Evolutionary conservation across 2,888 invertebrate species (phyloP).

Genomic region (Melanchra persicariae): DNA sequence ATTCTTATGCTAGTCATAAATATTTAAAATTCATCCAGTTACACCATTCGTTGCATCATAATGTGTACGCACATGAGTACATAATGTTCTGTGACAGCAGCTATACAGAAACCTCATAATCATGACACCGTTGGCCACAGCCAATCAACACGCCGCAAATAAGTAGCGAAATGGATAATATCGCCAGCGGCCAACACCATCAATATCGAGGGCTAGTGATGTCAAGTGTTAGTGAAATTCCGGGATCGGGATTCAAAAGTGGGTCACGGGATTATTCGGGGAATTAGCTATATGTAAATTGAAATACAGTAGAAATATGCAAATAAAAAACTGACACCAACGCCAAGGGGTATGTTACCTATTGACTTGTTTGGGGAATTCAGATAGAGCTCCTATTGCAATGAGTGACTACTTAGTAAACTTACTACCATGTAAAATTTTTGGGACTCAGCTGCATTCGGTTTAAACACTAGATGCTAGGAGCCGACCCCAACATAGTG

Average conservation of each 20-base stretch:
- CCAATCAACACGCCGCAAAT: conserved; percentile 62
- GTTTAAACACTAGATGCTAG: too few relatives aligned
- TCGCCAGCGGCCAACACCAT: conserved; percentile 39
- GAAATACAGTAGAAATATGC: too few relatives aligned
- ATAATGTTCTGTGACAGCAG: conserved; percentile 10
- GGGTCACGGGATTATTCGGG: background rate
- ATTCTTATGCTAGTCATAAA: too few relatives aligned
- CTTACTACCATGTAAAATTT: too few relatives aligned
- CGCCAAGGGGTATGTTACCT: too few relatives aligned
- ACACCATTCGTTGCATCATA: background rate
- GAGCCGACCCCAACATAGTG: too few relatives aligned
- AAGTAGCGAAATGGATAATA: conserved; percentile 62
- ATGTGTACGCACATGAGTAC: too few relatives aligned
- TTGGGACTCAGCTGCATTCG: too few relatives aligned
- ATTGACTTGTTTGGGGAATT: too few relatives aligned
- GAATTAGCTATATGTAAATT: background rate
- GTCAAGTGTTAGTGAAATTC: conserved; percentile 6
- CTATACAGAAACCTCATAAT: conserved; percentile 47
- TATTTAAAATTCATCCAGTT: background rate
- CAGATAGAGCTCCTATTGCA: too few relatives aligned
- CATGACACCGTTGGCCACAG: conserved; percentile 28
- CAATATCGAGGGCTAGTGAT: conserved; percentile 57
- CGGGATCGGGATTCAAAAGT: background rate
- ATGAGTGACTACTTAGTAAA: too few relatives aligned
- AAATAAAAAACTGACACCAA: too few relatives aligned